Percentiles rank a stretch among this genome's conserved stretches.
Conservation (phyloP, 2,113 vertebrate species). For the Odobenus rosmarus region DNA sequence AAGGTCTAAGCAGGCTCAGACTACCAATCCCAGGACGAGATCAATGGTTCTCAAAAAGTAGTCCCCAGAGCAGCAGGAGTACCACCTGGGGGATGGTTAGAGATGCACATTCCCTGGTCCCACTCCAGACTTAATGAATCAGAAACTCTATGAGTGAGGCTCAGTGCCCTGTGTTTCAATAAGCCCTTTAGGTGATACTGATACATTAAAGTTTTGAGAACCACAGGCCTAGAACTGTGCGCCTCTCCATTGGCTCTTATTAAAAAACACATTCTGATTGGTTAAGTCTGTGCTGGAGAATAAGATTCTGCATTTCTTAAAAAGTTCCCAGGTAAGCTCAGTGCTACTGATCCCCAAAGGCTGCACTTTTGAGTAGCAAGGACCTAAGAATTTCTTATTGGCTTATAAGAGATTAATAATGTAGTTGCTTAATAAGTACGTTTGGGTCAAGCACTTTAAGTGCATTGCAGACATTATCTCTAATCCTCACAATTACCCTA, state of each 20-base stretch:
- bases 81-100: fast-evolving
- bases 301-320: not conserved
- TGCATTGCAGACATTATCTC: not conserved
- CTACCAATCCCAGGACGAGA: not conserved
- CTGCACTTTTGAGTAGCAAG: not conserved
- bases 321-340: too few relatives aligned
- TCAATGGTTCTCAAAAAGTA: not conserved
- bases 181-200: not conserved
- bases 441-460: not conserved
- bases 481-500: not conserved
- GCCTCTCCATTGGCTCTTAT: not conserved
- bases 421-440: too few relatives aligned
- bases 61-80: not conserved
- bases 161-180: not conserved
- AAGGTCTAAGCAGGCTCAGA: not conserved
- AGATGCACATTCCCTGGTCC: not conserved
- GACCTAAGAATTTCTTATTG: not conserved
- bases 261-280: not conserved
- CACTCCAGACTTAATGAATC: not conserved
- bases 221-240: too few relatives aligned
- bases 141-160: not conserved
- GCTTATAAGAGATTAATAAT: not conserved
- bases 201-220: not conserved
- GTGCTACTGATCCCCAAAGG: too few relatives aligned
- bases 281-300: not conserved